These are phyloP conservation scores for Serilophus lunatus DNA, from an alignment of 2,113 vertebrate genomes.

Conservation along the genomic window DNA sequence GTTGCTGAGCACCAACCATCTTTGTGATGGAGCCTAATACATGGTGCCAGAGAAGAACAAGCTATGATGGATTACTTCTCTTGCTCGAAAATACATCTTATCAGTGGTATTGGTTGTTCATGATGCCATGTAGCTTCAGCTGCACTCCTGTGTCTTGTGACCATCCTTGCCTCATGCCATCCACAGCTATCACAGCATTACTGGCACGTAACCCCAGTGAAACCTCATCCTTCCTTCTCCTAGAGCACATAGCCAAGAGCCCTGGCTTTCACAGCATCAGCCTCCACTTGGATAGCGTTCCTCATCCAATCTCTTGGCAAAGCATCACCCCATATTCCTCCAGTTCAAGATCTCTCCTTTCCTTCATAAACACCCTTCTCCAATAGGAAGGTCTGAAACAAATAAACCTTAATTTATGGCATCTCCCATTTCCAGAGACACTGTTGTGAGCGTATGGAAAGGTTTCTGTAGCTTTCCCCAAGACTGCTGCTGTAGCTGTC, in stretches of 20 bases:
- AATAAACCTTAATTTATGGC: background rate
- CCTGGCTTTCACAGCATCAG: background rate
- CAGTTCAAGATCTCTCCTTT: background rate
- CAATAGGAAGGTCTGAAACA: background rate
- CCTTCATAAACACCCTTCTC: background rate
- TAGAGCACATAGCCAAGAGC: background rate
- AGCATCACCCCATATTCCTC: background rate
- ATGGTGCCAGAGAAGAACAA: background rate
- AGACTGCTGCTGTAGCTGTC: background rate
- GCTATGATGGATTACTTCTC: background rate
- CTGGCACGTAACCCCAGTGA: background rate
- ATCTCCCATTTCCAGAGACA: background rate
- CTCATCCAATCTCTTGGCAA: background rate
- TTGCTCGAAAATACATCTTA: background rate
- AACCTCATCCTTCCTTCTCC: background rate
- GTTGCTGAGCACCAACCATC: background rate
- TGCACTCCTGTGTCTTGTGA: background rate
- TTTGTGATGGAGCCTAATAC: rapidly evolving
- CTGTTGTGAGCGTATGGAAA: background rate
- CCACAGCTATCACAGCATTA: background rate
- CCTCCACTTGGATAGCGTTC: background rate
- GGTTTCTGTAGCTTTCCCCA: background rate
- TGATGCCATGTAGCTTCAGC: background rate
- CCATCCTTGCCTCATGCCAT: background rate
- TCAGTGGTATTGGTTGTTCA: background rate